phyloP scores from a whole-genome alignment of 2,888 invertebrate species.

The Gordius sp. region DNA sequence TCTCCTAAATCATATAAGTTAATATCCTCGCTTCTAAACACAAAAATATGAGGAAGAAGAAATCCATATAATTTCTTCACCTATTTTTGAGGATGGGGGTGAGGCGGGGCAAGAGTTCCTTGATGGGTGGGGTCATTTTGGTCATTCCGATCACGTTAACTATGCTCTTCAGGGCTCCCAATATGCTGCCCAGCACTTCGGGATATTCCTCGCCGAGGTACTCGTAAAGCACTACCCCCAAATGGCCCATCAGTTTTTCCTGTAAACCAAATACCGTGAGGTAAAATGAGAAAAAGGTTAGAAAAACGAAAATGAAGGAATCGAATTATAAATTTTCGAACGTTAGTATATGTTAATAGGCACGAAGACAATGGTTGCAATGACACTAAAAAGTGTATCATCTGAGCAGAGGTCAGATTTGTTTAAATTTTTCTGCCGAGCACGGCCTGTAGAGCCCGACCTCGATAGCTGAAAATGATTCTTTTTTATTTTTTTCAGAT shows the following conservation, averaged over 20 bases:
- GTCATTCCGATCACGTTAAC: constrained; percentile 99
- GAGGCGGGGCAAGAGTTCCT: constrained; percentile 73
- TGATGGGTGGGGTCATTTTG: constrained; percentile 99
- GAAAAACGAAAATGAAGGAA: no score
- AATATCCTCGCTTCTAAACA: no score
- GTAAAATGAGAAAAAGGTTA: no score
- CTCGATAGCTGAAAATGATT: no score
- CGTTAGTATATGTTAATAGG: no score
- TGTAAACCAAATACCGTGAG: constrained; percentile 30
- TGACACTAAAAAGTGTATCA: no score
- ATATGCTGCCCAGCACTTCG: constrained; percentile 83
- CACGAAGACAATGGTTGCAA: no score
- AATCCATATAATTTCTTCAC: constrained; percentile 27
- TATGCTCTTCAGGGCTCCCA: constrained; percentile 92
- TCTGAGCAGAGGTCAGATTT: no score
- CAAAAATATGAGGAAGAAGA: not conserved
- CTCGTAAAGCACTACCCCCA: constrained; percentile 91
- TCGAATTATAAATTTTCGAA: no score
- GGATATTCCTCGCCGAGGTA: constrained; percentile 98
- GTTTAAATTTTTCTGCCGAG: no score
- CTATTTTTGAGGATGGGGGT: constrained; percentile 94
- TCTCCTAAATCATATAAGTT: constrained; percentile 14
- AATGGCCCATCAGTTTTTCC: constrained; percentile 97
- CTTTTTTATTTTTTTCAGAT: no score
- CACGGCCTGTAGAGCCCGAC: no score